These are phyloP conservation scores for Pithys albifrons DNA, from an alignment of 2,113 vertebrate genomes.

Conservation along the genomic window DNA sequence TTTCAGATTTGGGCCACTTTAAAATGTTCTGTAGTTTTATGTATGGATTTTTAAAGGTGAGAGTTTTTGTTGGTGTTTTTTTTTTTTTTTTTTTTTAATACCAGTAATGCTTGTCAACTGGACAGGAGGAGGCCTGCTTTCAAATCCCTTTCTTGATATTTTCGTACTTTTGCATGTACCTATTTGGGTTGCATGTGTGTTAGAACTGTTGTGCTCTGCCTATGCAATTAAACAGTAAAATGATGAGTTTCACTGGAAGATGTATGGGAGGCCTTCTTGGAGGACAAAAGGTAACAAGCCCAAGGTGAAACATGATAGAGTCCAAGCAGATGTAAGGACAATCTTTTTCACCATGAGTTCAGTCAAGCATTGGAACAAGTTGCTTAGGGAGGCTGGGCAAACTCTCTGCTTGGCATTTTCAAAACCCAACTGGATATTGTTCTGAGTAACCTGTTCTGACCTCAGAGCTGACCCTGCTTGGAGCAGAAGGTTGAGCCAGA, in stretches of 20 bases:
- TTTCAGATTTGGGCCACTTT: neutral
- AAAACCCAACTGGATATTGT: neutral
- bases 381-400: neutral
- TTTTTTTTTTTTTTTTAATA: neutral
- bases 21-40: neutral
- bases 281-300: neutral
- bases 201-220: neutral
- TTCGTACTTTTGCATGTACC: neutral
- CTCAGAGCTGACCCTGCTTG: neutral
- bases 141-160: neutral
- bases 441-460: neutral
- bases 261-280: neutral
- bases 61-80: rapidly evolving
- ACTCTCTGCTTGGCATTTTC: neutral
- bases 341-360: neutral
- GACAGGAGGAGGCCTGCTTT: rapidly evolving
- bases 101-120: neutral
- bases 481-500: neutral
- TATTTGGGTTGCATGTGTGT: neutral
- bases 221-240: neutral
- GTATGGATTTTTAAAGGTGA: neutral
- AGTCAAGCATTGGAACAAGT: neutral
- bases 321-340: neutral
- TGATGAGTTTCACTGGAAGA: neutral
- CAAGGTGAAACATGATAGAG: neutral